Evolutionary conservation across 1,140 invertebrate species (phyloP).

Genomic region (Piezodorus guildinii): DNA sequence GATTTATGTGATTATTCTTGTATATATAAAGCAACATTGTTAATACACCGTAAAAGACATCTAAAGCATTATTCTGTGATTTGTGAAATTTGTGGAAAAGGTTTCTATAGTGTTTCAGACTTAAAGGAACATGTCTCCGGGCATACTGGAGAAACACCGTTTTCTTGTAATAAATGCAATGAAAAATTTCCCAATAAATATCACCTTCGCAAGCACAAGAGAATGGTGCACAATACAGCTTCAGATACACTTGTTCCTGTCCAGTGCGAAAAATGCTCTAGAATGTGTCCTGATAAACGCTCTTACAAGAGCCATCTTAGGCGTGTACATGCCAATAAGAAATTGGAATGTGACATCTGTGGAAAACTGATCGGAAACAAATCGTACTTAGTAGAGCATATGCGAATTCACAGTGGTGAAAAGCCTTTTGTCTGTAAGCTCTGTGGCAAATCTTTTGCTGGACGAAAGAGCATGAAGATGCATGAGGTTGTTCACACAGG

Average conservation of each 20-base stretch:
- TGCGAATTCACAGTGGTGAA: slow-evolving; percentile 73
- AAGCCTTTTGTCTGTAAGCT: slow-evolving; percentile 68
- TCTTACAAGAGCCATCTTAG: slow-evolving; percentile 45
- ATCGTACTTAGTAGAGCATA: slow-evolving; percentile 60
- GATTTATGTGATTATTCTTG: slow-evolving; percentile 12
- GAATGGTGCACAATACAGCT: slow-evolving; percentile 26
- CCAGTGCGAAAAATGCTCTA: slow-evolving; percentile 45
- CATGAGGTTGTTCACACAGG: slow-evolving; percentile 17
- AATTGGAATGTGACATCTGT: slow-evolving; percentile 65
- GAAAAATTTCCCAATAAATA: slow-evolving; percentile 39
- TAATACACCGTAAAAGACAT: slow-evolving; percentile 35
- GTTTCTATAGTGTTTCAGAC: slow-evolving; percentile 37
- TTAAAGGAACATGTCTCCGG: slow-evolving; percentile 30
- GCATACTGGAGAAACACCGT: slow-evolving; percentile 42
- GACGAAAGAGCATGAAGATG: background rate
- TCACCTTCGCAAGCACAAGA: slow-evolving; percentile 27
- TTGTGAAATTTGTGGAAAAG: slow-evolving; percentile 38
- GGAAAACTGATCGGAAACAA: slow-evolving; percentile 71
- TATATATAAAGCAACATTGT: slow-evolving; percentile 34
- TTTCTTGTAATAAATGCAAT: slow-evolving; percentile 41
- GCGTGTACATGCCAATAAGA: slow-evolving; percentile 15
- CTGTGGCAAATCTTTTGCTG: slow-evolving; percentile 8
- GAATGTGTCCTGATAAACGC: slow-evolving; percentile 60
- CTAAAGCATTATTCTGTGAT: slow-evolving; percentile 33
- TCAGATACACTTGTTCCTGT: slow-evolving; percentile 45